Conservation (phyloP, 2,888 invertebrate species). For the Pterostichus madidus region DNA sequence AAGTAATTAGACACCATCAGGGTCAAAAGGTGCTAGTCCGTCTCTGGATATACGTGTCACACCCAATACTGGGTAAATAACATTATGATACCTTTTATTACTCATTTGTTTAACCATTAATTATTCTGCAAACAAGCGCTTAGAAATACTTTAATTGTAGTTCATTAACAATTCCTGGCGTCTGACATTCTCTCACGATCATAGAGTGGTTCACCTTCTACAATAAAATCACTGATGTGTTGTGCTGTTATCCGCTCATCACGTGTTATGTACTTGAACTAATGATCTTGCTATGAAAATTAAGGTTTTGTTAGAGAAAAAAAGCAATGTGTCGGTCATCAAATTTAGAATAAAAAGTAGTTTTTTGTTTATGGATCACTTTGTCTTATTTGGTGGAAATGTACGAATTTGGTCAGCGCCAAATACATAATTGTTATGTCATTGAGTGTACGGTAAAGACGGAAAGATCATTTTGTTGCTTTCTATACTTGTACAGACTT, state of each 20-base stretch:
- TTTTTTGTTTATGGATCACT: not conserved
- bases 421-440: slow-evolving; percentile 3
- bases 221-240: slow-evolving; percentile 4
- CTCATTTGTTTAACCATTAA: slow-evolving; percentile 5
- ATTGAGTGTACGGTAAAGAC: not conserved
- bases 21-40: too few relatives aligned
- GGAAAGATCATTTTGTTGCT: too few relatives aligned
- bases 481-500: too few relatives aligned
- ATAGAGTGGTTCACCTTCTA: slow-evolving; percentile 26
- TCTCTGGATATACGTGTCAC: too few relatives aligned
- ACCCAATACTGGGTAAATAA: too few relatives aligned
- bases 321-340: not conserved
- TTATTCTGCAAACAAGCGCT: not conserved
- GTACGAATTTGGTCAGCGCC: not conserved
- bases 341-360: not conserved
- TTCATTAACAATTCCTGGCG: slow-evolving; percentile 2
- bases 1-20: too few relatives aligned
- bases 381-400: not conserved
- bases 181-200: slow-evolving; percentile 17
- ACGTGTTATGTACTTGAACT: slow-evolving; percentile 30
- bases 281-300: slow-evolving; percentile 20
- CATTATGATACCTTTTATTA: not conserved
- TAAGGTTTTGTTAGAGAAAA: too few relatives aligned
- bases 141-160: slow-evolving; percentile 14
- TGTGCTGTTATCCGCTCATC: slow-evolving; percentile 27